Conservation (phyloP, 2,797 vertebrate species). For the Coregonus ussuriensis region DNA sequence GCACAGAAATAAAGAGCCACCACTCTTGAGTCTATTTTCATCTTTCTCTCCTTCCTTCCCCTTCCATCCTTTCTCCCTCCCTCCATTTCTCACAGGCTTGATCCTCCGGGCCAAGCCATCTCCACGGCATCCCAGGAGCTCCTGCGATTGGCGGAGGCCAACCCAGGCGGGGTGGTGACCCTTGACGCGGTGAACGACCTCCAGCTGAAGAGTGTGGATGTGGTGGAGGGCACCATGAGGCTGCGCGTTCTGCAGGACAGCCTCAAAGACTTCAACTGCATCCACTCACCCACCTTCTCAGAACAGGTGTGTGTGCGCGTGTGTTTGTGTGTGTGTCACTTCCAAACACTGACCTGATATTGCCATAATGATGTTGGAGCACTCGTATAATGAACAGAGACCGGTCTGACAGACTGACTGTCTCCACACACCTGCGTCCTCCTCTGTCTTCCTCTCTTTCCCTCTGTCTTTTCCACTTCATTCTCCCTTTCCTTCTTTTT, state of each 20-base stretch:
- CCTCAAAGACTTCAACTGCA: constrained; percentile 80
- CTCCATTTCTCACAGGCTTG: constrained; percentile 67
- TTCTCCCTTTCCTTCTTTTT: background rate
- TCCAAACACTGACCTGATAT: background rate
- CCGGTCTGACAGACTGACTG: background rate
- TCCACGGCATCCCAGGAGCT: constrained; percentile 88
- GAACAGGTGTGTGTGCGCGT: constrained; percentile 76
- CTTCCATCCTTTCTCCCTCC: background rate
- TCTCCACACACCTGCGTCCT: background rate
- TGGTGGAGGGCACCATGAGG: constrained; percentile 82
- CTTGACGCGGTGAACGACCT: constrained; percentile 88
- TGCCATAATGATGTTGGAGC: background rate
- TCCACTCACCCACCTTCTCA: constrained; percentile 84
- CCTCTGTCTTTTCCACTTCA: background rate
- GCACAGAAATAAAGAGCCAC: background rate
- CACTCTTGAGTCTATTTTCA: background rate
- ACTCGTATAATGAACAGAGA: background rate
- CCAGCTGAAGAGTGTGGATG: constrained; percentile 84
- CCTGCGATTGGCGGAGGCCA: constrained; percentile 84
- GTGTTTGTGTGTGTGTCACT: constrained; percentile 14
- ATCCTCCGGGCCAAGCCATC: constrained; percentile 85
- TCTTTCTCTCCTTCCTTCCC: background rate
- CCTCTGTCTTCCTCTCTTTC: background rate
- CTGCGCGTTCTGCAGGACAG: constrained; percentile 75
- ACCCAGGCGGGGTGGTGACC: constrained; percentile 68